These are phyloP conservation scores for Spilosoma lubricipeda DNA, from an alignment of 2,888 invertebrate genomes.

Conservation along the genomic window DNA sequence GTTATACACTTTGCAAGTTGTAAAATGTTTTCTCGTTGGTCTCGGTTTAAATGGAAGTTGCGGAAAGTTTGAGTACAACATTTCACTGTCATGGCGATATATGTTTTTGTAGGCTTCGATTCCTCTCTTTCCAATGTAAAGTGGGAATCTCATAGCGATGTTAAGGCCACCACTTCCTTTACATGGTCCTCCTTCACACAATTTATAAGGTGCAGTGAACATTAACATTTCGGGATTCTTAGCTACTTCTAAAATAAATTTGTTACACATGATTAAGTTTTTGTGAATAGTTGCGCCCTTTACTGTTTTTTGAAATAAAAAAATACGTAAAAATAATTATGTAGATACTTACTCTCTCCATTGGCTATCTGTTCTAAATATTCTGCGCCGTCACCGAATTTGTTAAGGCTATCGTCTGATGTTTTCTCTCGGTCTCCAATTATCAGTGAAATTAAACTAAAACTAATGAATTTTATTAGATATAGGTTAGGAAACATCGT, in stretches of 20 bases:
- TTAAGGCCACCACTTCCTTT: slow-evolving; percentile 46
- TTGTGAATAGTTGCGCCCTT: not conserved
- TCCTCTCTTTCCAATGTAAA: slow-evolving; percentile 64
- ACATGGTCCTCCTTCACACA: slow-evolving; percentile 65
- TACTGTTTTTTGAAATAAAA: not conserved
- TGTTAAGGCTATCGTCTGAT: slow-evolving; percentile 43
- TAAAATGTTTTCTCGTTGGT: slow-evolving; percentile 13
- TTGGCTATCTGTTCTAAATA: slow-evolving; percentile 58
- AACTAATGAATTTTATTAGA: slow-evolving; percentile 53
- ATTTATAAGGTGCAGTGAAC: slow-evolving; percentile 76
- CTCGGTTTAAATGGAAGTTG: slow-evolving; percentile 60
- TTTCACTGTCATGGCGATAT: slow-evolving; percentile 56
- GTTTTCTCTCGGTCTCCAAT: slow-evolving; percentile 39
- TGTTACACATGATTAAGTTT: slow-evolving; percentile 19
- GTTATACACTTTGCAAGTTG: slow-evolving; percentile 4
- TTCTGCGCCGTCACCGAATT: slow-evolving; percentile 56
- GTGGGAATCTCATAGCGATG: slow-evolving; percentile 66
- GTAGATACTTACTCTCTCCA: slow-evolving; percentile 64
- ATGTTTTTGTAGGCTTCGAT: slow-evolving; percentile 50
- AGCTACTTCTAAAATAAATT: slow-evolving; percentile 64
- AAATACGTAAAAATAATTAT: slow-evolving; percentile 18
- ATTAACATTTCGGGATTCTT: slow-evolving; percentile 59
- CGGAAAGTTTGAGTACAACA: slow-evolving; percentile 33
- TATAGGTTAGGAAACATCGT: slow-evolving; percentile 45
- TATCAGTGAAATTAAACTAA: slow-evolving; percentile 54